Conservation (phyloP, 1,140 invertebrate genomes). For the Cataglyphis hispanica region DNA sequence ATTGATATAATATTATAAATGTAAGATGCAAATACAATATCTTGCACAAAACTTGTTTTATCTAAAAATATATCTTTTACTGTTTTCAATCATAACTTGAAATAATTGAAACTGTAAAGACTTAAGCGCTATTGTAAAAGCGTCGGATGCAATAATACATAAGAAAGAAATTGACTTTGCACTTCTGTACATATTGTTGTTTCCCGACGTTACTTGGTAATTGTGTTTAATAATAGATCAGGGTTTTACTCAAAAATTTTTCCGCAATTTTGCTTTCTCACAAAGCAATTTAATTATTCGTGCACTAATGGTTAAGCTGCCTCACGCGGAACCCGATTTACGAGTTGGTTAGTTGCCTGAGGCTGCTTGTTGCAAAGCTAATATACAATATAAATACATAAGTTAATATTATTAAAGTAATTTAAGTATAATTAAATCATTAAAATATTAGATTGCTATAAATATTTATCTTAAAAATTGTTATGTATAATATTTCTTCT, state of each 20-base stretch:
- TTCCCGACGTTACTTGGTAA: conserved; percentile 32
- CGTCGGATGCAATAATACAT: neutral
- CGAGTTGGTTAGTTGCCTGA: conserved; percentile 26
- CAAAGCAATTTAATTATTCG: conserved; percentile 62
- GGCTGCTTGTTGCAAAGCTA: conserved; percentile 41
- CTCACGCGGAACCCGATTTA: conserved; percentile 55
- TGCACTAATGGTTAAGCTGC: conserved; percentile 40
- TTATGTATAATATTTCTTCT: neutral
- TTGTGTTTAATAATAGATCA: conserved; percentile 46
- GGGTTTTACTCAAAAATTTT: conserved; percentile 47
- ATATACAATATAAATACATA: neutral
- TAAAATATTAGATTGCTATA: neutral
- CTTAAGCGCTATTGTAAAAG: conserved; percentile 7
- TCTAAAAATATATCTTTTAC: conserved; percentile 9
- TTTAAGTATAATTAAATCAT: neutral
- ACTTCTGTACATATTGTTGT: conserved; percentile 13
- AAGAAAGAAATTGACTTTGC: conserved; percentile 40
- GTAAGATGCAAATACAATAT: neutral
- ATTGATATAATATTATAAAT: neutral
- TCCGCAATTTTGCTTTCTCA: conserved; percentile 50
- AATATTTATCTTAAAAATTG: neutral
- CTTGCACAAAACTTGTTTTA: neutral
- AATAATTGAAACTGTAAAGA: conserved; percentile 22
- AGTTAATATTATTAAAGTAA: conserved; percentile 28
- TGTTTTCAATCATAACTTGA: neutral